Conservation (phyloP, 2,888 invertebrate species). For the Andricus quercusramuli region DNA sequence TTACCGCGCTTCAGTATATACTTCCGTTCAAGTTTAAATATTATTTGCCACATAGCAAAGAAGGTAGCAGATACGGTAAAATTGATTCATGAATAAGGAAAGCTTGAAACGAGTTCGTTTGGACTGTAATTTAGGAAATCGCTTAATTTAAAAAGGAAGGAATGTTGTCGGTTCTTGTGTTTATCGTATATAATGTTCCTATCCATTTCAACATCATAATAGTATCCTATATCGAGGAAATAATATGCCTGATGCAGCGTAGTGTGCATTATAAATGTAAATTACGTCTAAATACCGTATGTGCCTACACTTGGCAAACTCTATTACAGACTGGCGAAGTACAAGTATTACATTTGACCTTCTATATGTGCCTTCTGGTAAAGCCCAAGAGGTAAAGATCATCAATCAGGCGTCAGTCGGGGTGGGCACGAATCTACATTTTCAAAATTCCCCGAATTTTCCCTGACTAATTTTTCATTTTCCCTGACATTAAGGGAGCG, state of each 20-base stretch:
- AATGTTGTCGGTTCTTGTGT: background rate
- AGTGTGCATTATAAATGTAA: conserved; percentile 31
- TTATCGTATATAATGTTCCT: background rate
- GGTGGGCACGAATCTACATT: too few relatives aligned
- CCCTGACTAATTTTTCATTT: too few relatives aligned
- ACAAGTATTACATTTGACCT: conserved; percentile 32
- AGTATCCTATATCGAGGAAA: conserved; percentile 13
- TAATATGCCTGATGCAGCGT: background rate
- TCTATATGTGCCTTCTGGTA: conserved; percentile 16
- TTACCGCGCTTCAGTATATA: too few relatives aligned
- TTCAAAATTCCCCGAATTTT: too few relatives aligned
- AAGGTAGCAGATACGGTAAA: background rate
- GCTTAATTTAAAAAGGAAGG: conserved; percentile 23
- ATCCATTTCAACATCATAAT: background rate
- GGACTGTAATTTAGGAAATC: conserved; percentile 23
- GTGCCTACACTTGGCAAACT: conserved; percentile 17
- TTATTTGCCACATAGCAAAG: too few relatives aligned
- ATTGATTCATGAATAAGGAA: conserved; percentile 14
- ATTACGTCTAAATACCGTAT: conserved; percentile 16
- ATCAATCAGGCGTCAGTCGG: background rate
- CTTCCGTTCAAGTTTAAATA: too few relatives aligned
- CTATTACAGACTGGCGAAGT: conserved; percentile 7
- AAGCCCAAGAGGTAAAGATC: background rate
- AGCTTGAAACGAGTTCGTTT: conserved; percentile 23
- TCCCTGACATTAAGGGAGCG: too few relatives aligned